Evolutionary conservation across 2,113 vertebrate genomes (phyloP), one percentile per base, ranked within the genome.

Genomic region (Nothocercus julius): DNA sequence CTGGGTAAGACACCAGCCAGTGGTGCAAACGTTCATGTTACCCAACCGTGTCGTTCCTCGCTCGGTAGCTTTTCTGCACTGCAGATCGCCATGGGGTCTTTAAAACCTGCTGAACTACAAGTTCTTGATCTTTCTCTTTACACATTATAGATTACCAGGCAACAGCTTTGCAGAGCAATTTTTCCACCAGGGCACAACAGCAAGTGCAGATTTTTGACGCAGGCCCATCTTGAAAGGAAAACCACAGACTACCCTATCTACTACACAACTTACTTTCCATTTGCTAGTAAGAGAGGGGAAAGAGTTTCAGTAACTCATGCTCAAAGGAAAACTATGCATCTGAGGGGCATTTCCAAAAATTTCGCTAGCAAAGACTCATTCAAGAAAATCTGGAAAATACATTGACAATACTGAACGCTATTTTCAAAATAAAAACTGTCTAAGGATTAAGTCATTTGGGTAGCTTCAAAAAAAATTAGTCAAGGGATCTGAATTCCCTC

Each of bases 21-120:
- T 0, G 32, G 21, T 1, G 1, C 7, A 69, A 62, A 13, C 9
- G 6, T 28, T 36, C 49, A 6, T 1, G 2, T 7, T 40, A 32
- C 61, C 5, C 28, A 63, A 36, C 45, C 28, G 47, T n/a, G 70
- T 38, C 40, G 51, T 7, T 36, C 27, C 44, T 47, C 47, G 24
- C 24, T 27, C 17, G 5, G 30, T 7, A 66, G 59, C 7, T 80
- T 87, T 76, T 36, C 40, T 51, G 51, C 59, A 9, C 24, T 18
- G 47, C 13, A 1, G 0, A 30, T 19, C 32, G 66, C 54, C 30
- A 11, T 0, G 2, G 40, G 30, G 9, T 51, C 64, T 62, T 94
- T 25, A 18, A 36, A 73, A 21, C 36, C 30, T 17, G 15, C 9
- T 15, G 34, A 49, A 24, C 25, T 8, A 14, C 8, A 64, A 53